Conservation (phyloP, 2,797 vertebrate species). For the Fundulus diaphanus region DNA sequence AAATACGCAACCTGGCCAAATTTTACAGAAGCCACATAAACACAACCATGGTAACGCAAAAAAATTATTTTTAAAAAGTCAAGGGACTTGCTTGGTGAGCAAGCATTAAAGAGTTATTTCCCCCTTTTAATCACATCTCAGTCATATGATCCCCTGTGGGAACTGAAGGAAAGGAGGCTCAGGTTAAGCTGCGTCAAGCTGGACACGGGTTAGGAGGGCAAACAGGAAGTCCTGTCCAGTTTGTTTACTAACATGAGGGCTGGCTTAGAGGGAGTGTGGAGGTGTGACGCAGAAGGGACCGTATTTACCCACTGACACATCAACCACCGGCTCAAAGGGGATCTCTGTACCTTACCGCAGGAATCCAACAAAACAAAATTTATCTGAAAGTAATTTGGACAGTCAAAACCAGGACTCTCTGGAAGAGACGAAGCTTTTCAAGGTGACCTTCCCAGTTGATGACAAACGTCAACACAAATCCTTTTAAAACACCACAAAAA, state of each 20-base stretch:
- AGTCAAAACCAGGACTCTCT: not conserved
- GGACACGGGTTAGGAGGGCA: not conserved
- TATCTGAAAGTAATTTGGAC: not conserved
- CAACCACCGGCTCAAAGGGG: not conserved
- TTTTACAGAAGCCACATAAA: not conserved
- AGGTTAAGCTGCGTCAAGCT: constrained; percentile 54
- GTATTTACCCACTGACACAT: not conserved
- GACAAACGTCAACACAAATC: not conserved
- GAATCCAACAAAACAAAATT: not conserved
- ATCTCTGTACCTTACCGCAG: not conserved
- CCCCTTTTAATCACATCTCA: constrained; percentile 52
- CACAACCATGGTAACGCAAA: not conserved
- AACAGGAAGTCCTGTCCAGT: constrained; percentile 54
- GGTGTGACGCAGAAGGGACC: not conserved
- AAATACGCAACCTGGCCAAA: not conserved
- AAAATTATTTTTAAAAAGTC: not conserved
- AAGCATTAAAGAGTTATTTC: constrained; percentile 37
- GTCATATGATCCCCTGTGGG: constrained; percentile 71
- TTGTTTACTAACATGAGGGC: not conserved
- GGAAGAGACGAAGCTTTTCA: not conserved
- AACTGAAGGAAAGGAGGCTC: constrained; percentile 47
- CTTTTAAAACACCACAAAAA: not conserved
- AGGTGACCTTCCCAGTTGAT: not conserved
- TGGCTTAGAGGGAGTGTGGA: not conserved
- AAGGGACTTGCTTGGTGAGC: not conserved